Conservation (phyloP, 2,113 vertebrate species). For the Elephas maximus region DNA sequence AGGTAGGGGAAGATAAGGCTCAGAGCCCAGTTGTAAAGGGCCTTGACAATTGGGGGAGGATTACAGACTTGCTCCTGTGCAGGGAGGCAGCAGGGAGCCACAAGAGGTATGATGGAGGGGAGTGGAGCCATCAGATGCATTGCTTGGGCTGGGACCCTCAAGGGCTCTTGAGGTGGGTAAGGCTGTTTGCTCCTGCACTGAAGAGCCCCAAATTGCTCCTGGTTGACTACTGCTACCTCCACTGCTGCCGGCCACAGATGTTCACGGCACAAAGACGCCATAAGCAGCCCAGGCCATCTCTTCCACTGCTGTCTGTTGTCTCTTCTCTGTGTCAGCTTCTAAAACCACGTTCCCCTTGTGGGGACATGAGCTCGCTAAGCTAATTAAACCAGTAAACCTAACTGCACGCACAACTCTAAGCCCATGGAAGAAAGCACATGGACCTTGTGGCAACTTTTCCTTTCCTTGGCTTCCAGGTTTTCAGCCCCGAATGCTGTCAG, state of each 20-base stretch:
- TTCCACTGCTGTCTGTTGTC: neutral
- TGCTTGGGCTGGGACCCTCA: neutral
- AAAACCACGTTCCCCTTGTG: neutral
- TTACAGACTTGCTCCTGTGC: neutral
- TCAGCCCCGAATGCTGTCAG: neutral
- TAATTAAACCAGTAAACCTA: neutral
- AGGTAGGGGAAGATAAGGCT: neutral
- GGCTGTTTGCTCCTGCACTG: neutral
- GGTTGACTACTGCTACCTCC: neutral
- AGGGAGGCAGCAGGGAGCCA: neutral
- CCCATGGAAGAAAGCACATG: neutral
- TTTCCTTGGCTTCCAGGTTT: neutral
- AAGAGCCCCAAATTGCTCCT: neutral
- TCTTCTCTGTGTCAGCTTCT: neutral
- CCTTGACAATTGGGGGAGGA: neutral
- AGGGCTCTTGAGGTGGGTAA: neutral
- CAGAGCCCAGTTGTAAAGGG: neutral
- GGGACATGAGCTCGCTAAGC: fast-evolving
- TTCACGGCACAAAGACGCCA: neutral
- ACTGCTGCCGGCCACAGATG: neutral
- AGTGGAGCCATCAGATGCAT: neutral
- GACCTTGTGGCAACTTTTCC: neutral
- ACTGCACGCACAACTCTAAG: neutral
- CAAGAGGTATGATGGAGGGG: neutral
- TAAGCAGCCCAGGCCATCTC: neutral